Percentiles rank a stretch among this genome's conserved stretches.
These are phyloP conservation scores for Microdon myrmicae DNA, from an alignment of 2,888 invertebrate species.

Conservation along the genomic window DNA sequence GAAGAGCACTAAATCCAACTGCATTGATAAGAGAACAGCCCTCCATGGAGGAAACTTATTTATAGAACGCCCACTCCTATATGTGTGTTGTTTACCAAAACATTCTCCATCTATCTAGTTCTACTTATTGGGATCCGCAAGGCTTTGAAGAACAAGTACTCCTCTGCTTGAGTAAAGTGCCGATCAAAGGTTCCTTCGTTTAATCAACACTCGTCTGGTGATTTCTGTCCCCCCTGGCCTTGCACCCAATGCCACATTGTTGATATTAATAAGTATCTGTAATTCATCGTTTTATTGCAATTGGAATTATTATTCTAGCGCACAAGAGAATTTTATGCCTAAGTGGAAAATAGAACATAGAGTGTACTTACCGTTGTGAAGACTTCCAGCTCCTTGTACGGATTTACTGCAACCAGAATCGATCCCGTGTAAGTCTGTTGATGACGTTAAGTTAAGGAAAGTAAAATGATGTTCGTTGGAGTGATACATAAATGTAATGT, in stretches of 20 bases:
- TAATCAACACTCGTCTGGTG: constrained; percentile 15
- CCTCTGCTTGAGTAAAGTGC: background rate
- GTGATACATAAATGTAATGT: too few relatives aligned
- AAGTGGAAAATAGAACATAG: constrained; percentile 1
- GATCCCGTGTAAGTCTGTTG: constrained; percentile 92
- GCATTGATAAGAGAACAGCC: constrained; percentile 35
- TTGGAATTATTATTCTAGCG: constrained; percentile 8
- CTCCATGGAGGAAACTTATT: constrained; percentile 33
- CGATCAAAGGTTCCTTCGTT: constrained; percentile 44
- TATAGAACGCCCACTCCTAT: constrained; percentile 25
- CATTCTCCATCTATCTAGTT: background rate
- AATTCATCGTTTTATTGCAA: constrained; percentile 13
- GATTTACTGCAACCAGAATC: constrained; percentile 92
- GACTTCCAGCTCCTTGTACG: constrained; percentile 90
- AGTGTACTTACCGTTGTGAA: constrained; percentile 82
- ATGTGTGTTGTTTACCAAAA: constrained; percentile 11
- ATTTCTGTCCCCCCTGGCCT: constrained; percentile 16
- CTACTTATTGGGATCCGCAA: too few relatives aligned
- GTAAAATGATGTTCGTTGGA: too few relatives aligned
- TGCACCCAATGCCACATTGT: background rate
- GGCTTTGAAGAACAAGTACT: too few relatives aligned
- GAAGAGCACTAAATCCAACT: constrained; percentile 2
- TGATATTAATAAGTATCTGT: constrained; percentile 28
- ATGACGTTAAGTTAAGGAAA: constrained; percentile 73
- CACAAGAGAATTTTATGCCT: constrained; percentile 5